Evolutionary conservation across 1,140 invertebrate species (phyloP).

Genomic region (Drosophila willistoni): DNA sequence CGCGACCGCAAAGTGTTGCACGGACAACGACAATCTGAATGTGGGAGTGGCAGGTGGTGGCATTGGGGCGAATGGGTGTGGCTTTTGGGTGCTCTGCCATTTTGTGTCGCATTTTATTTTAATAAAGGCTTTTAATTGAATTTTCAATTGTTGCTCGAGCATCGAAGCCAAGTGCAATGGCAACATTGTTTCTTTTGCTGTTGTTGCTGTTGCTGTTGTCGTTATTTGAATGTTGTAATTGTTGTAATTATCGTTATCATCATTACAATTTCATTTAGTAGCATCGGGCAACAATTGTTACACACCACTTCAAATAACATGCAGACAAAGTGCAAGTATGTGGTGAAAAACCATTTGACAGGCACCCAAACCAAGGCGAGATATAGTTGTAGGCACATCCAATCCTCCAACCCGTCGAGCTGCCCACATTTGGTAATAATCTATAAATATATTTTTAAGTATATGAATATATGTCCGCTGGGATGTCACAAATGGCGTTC

Average conservation of each 20-base stretch:
- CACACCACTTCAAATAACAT: constrained; percentile 33
- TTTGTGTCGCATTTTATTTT: constrained; percentile 77
- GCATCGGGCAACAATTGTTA: constrained; percentile 31
- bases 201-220: constrained; percentile 19
- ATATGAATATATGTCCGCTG: constrained; percentile 18
- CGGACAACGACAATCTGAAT: constrained; percentile 1
- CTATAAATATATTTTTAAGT: not conserved
- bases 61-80: constrained; percentile 4
- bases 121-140: constrained; percentile 82
- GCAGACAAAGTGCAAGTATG: constrained; percentile 66
- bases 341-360: constrained; percentile 37
- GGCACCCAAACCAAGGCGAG: too few species aligned
- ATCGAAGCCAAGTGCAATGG: constrained; percentile 22
- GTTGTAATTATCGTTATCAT: constrained; percentile 64
- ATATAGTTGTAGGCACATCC: too few species aligned
- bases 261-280: constrained; percentile 65
- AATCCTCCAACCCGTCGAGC: constrained; percentile 17
- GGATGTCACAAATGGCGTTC: constrained; percentile 66
- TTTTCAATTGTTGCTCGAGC: constrained; percentile 74
- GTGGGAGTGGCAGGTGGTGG: not conserved
- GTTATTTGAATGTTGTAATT: constrained; percentile 48
- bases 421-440: constrained; percentile 5
- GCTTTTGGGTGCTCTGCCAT: constrained; percentile 9
- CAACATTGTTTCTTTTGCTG: constrained; percentile 4
- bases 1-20: constrained; percentile 52